Evolutionary conservation across 1,140 invertebrate species (phyloP).

Genomic region (Apis laboriosa): DNA sequence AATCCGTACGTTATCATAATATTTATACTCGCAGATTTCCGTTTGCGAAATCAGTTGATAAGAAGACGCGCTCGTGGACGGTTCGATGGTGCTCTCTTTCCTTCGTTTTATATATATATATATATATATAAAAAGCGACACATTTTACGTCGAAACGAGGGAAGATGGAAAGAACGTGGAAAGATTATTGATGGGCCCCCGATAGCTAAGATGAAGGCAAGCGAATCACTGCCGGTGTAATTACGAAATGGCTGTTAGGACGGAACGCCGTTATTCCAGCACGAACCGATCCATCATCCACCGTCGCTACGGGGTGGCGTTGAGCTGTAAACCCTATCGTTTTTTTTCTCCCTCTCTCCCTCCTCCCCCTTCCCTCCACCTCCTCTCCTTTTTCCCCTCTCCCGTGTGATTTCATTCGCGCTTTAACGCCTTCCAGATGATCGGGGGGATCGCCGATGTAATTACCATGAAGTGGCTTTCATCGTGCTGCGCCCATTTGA

Average conservation of each 20-base stretch:
- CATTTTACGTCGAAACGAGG: no score
- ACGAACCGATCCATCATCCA: slow-evolving; percentile 75
- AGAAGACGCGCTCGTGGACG: no score
- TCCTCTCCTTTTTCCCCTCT: neutral
- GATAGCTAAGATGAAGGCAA: slow-evolving; percentile 76
- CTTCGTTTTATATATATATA: no score
- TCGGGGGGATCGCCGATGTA: slow-evolving; percentile 60
- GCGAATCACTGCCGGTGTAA: slow-evolving; percentile 78
- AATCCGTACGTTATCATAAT: no score
- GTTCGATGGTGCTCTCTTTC: no score
- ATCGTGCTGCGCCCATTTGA: slow-evolving; percentile 63
- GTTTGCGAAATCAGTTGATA: no score
- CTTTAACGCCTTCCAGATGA: slow-evolving; percentile 69
- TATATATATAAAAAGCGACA: no score
- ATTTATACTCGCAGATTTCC: no score
- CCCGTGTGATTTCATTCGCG: slow-evolving; percentile 66
- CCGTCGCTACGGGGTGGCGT: slow-evolving; percentile 59
- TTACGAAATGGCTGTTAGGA: slow-evolving; percentile 78
- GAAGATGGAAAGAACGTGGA: slow-evolving; percentile 53
- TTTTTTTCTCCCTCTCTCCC: slow-evolving; percentile 11
- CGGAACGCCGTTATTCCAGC: slow-evolving; percentile 67
- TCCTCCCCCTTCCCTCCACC: neutral
- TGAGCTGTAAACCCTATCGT: slow-evolving; percentile 44
- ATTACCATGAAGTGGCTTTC: slow-evolving; percentile 68
- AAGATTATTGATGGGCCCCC: slow-evolving; percentile 76